Base-by-base conservation (phyloP, 1,140 invertebrate genomes). In the Drosophila tsacasi region DNA sequence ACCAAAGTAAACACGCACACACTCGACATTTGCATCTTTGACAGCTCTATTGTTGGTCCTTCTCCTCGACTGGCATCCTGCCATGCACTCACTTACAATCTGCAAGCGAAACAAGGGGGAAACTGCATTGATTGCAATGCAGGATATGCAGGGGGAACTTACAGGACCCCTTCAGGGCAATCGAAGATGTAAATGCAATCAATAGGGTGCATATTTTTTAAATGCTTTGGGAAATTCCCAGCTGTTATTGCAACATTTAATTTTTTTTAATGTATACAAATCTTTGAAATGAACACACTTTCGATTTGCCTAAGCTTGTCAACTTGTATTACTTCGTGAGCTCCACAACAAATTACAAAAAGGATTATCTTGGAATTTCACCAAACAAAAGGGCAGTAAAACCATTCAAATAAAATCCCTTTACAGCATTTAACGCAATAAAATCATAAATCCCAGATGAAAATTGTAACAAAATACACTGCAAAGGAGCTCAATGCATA, bases 21-120 rank as follows among this genome's bases (percentile, higher is more conserved):
- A 64, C 68, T 75, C 68, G 37, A 76, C 67, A 83, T 86, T 87
- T 87, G 63, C 79, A 87, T 79, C 68, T 73, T 60, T 81, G 79
- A 71, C 77, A 66, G 62, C 62, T 81, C 50, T 62, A 64, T 68
- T 85, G 54, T 63, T 73, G 60, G n/a, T 68, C 32, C 46, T 67
- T 30, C 58, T 63, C 66, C 59, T 71, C 49, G 60, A 78, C 80
- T 57, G 47, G 65, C 68, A 83, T 83, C 71, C 76, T 80, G 80
- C 80, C 73, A 87, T 60, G 71, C 58, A 79, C 58, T 63, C 35
- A 78, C 73, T 78, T 71, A 59, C 71, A 69, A 87, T 73, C 69
- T 68, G 77, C 67, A 72, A 54, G 57, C 58, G 40, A 71, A 72
- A 40, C 4, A 25, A 25, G 17, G 69, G 54, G 67, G 27, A 21